Conservation (phyloP, 2,888 invertebrate genomes). For the Hesperia comma region DNA sequence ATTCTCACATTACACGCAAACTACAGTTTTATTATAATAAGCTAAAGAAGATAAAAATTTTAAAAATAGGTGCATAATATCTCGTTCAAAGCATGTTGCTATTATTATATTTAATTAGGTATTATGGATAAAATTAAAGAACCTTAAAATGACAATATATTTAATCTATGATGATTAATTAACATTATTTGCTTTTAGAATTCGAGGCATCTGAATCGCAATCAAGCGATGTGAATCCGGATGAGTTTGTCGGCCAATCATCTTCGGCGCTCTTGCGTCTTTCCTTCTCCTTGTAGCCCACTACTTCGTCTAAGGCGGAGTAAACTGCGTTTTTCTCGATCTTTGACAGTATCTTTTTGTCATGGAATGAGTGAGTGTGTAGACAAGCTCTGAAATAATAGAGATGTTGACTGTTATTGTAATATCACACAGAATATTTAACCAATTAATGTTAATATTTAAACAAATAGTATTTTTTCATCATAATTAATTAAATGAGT, state of each 20-base stretch:
- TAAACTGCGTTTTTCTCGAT: conserved; percentile 75
- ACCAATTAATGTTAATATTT: neutral
- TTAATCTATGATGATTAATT: neutral
- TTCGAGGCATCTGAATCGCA: neutral
- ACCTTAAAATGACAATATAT: conserved; percentile 35
- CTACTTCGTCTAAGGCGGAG: conserved; percentile 52
- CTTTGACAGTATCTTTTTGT: conserved; percentile 75
- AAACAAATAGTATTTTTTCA: conserved; percentile 14
- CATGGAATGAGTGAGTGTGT: conserved; percentile 77
- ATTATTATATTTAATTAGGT: no score
- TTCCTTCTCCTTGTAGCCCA: conserved; percentile 48
- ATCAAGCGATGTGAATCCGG: conserved; percentile 1
- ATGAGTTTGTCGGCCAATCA: conserved; percentile 7
- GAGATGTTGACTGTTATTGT: neutral
- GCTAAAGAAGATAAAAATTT: no score
- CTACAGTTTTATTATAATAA: no score
- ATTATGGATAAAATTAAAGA: no score
- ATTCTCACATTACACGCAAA: no score
- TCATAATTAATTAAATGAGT: no score
- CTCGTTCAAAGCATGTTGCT: no score
- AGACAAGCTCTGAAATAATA: conserved; percentile 64
- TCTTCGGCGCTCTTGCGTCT: conserved; percentile 23
- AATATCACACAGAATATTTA: no score
- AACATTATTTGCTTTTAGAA: neutral
- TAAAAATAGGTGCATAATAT: no score